Conservation (phyloP, 2,888 invertebrate genomes). For the Amiota mariae region DNA sequence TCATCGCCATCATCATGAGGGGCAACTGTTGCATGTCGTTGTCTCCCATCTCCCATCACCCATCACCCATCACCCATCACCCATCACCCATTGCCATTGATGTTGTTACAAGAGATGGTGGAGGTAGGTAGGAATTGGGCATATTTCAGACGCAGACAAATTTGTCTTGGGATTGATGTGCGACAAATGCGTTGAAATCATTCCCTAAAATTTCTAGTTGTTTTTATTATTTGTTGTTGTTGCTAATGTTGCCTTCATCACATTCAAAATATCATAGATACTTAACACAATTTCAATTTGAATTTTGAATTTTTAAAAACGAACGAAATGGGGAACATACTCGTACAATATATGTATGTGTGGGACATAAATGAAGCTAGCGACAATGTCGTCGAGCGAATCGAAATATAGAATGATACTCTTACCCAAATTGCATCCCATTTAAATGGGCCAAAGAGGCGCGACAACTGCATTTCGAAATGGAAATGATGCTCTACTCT, state of each 20-base stretch:
- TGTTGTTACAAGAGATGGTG: not conserved
- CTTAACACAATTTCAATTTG: not conserved
- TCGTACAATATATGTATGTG: no score
- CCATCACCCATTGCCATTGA: not conserved
- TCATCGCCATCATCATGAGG: constrained; percentile 13
- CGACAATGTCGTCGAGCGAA: no score
- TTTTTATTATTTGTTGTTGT: not conserved
- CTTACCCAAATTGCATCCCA: constrained; percentile 36
- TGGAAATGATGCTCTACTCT: not conserved
- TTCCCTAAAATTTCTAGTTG: not conserved
- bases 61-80: not conserved
- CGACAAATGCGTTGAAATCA: constrained; percentile 23
- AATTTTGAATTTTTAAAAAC: not conserved
- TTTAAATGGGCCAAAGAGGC: constrained; percentile 30
- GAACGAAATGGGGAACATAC: not conserved
- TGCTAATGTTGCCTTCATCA: no score
- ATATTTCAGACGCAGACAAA: constrained; percentile 35
- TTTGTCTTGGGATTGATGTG: constrained; percentile 35
- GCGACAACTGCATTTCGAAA: constrained; percentile 23
- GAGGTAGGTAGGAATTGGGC: not conserved
- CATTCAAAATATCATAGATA: no score
- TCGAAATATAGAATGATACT: constrained; percentile 29
- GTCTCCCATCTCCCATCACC: not conserved
- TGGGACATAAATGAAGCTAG: not conserved
- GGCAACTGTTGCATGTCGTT: constrained; percentile 30